Conservation (phyloP, 1,140 invertebrate genomes). For the Drosophila bipectinata region DNA sequence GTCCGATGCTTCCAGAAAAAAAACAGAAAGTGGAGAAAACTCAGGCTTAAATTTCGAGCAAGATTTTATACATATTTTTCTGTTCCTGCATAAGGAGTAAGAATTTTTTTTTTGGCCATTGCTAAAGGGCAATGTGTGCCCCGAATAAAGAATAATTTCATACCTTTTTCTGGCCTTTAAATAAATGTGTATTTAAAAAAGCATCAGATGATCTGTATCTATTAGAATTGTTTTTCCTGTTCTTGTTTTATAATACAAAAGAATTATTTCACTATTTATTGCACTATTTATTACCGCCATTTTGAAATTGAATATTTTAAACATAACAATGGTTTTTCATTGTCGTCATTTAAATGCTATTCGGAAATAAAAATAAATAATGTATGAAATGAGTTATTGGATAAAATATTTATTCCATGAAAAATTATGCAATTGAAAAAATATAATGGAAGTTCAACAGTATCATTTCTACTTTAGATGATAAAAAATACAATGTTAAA, state of each 20-base stretch:
- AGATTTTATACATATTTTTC: slow-evolving; percentile 17
- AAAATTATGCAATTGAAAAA: no score
- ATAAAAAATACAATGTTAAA: background rate
- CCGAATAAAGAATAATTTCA: slow-evolving; percentile 43
- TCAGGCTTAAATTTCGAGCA: slow-evolving; percentile 26
- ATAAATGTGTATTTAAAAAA: slow-evolving; percentile 6
- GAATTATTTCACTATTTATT: background rate
- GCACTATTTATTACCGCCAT: background rate
- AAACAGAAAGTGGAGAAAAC: slow-evolving; percentile 5
- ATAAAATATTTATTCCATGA: no score
- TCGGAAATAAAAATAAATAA: no score
- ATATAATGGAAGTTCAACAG: background rate
- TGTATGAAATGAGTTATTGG: no score
- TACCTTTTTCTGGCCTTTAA: slow-evolving; percentile 27
- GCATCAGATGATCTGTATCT: slow-evolving; percentile 14
- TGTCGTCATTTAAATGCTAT: background rate
- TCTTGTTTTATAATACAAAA: background rate
- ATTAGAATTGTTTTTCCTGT: background rate
- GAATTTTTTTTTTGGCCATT: slow-evolving; percentile 31
- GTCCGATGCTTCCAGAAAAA: slow-evolving; percentile 36
- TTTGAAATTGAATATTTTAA: background rate
- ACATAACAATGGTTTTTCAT: background rate
- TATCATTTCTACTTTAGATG: no score
- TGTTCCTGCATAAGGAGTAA: slow-evolving; percentile 14
- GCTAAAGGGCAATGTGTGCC: slow-evolving; percentile 44